Evolutionary conservation across 2,113 vertebrate species (phyloP).

Genomic region (Zootoca vivipara): DNA sequence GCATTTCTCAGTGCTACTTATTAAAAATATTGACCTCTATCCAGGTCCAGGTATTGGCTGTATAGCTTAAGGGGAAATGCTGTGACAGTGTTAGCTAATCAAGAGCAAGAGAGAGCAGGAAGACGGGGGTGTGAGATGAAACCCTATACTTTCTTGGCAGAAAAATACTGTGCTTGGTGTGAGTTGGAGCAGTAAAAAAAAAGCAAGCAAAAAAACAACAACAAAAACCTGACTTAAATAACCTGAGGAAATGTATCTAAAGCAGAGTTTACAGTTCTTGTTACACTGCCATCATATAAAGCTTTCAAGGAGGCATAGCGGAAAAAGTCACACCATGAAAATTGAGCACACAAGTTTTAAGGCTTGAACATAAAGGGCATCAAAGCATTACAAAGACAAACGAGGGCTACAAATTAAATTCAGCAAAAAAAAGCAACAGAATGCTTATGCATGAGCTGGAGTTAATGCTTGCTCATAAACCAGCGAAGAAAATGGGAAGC

Average conservation of each 20-base stretch:
- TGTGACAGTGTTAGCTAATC: not conserved
- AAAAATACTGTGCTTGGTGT: not conserved
- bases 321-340: conserved; percentile 51
- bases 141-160: not conserved
- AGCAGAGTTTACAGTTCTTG: conserved; percentile 36
- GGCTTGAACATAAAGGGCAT: conserved; percentile 48
- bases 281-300: conserved; percentile 38
- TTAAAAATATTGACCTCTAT: not conserved
- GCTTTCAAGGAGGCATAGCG: conserved; percentile 34
- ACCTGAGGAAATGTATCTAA: conserved; percentile 22
- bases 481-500: conserved; percentile 9
- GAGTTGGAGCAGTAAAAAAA: conserved; percentile 8
- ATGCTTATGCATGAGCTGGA: conserved; percentile 29
- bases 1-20: not conserved
- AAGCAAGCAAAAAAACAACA: not conserved
- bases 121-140: not conserved
- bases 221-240: conserved; percentile 16
- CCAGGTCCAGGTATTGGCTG: not conserved
- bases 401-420: conserved; percentile 47
- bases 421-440: conserved; percentile 19
- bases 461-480: conserved; percentile 37
- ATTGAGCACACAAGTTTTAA: conserved; percentile 43
- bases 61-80: not conserved
- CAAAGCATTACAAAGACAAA: conserved; percentile 53
- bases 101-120: not conserved